phyloP scores from a whole-genome alignment of 2,113 vertebrate genomes.

The Urocitellus parryii region DNA sequence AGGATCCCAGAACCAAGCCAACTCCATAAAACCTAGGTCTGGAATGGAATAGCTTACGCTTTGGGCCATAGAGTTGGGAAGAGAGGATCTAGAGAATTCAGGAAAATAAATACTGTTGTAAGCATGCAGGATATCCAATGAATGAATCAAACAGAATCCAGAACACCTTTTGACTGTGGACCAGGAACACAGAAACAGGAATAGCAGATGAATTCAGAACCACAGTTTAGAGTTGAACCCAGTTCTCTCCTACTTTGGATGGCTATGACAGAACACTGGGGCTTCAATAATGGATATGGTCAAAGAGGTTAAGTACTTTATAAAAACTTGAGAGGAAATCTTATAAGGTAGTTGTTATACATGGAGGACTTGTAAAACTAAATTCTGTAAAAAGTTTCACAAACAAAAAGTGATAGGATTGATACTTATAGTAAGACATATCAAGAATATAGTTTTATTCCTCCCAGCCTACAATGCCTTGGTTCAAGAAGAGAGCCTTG shows the following conservation, averaged over 20 bases:
- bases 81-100: background rate
- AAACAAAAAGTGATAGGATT: background rate
- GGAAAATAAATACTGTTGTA: background rate
- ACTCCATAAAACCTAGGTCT: background rate
- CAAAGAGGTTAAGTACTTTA: background rate
- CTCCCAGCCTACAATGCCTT: background rate
- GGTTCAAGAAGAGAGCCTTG: background rate
- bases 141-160: background rate
- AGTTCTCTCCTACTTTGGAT: background rate
- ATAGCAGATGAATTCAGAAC: background rate
- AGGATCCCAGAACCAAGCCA: background rate
- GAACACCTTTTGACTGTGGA: background rate
- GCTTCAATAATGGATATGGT: background rate
- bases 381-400: background rate
- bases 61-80: background rate
- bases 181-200: background rate
- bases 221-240: background rate
- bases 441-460: background rate
- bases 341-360: background rate
- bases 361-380: background rate
- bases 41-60: background rate
- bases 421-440: background rate
- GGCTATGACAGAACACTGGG: background rate
- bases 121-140: background rate
- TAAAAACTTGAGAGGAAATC: background rate